Percentiles rank a stretch among this genome's conserved stretches.
phyloP scores from a whole-genome alignment of 2,888 invertebrate genomes.

The Rotaria magnacalcarata region DNA sequence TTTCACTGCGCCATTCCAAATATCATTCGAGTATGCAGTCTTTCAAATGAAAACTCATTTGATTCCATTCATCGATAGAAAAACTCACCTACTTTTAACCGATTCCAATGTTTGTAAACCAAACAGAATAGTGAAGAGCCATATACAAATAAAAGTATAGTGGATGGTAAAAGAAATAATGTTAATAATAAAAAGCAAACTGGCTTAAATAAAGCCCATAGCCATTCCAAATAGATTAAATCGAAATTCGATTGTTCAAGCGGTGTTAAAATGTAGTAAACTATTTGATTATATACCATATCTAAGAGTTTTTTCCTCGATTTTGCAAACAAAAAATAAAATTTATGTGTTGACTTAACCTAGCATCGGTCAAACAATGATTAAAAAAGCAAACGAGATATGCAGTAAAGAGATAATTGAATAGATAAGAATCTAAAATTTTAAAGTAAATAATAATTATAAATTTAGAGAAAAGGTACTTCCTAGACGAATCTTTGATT shows the following conservation, averaged over 20 bases:
- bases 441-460: neutral
- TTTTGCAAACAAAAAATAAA: neutral
- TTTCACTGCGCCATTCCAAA: conserved; percentile 44
- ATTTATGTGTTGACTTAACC: neutral
- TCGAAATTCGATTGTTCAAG: conserved; percentile 11
- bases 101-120: conserved; percentile 44
- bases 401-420: neutral
- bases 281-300: neutral
- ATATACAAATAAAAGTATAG: conserved; percentile 38
- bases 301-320: too few species aligned
- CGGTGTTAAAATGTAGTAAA: neutral
- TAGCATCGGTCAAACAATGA: neutral
- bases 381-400: neutral
- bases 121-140: conserved; percentile 41
- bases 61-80: too few species aligned
- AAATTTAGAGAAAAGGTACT: too few species aligned
- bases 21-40: conserved; percentile 41
- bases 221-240: conserved; percentile 43
- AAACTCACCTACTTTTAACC: conserved; percentile 37
- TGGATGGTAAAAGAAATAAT: conserved; percentile 38
- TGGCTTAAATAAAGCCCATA: conserved; percentile 41
- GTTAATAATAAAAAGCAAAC: conserved; percentile 34
- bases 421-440: neutral
- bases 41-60: neutral
- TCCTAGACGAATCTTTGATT: too few species aligned